Evolutionary conservation across 2,113 vertebrate species (phyloP).

Genomic region (Barnardius zonarius): DNA sequence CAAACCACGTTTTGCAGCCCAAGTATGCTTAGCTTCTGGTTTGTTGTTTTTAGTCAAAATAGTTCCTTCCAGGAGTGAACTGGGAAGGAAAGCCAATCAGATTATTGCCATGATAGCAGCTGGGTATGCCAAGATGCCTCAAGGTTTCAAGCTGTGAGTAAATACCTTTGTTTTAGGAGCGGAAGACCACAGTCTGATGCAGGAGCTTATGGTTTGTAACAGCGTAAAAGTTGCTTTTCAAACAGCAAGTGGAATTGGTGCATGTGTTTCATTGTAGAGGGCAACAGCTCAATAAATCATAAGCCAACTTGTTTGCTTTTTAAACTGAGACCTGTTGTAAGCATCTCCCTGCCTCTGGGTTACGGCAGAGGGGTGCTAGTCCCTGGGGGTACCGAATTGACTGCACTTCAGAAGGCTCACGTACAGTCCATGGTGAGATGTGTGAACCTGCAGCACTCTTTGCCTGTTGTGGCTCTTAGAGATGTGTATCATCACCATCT

Average conservation of each 20-base stretch:
- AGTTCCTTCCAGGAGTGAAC: slow-evolving; percentile 54
- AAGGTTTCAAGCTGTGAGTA: slow-evolving; percentile 53
- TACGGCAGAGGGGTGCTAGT: background rate
- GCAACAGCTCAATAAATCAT: background rate
- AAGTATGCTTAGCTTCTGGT: background rate
- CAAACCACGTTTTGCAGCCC: background rate
- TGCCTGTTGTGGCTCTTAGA: background rate
- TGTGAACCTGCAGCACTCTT: background rate
- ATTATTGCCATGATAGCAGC: slow-evolving; percentile 44
- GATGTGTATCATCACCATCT: background rate
- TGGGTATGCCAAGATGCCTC: slow-evolving; percentile 56
- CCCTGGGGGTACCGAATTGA: background rate
- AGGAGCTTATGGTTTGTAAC: background rate
- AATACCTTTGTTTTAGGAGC: slow-evolving; percentile 40
- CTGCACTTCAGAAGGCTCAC: background rate
- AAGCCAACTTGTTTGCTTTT: background rate
- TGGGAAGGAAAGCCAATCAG: slow-evolving; percentile 53
- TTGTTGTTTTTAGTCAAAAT: background rate
- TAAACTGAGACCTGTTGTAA: background rate
- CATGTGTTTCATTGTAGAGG: background rate
- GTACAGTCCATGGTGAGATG: background rate
- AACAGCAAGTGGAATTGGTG: background rate
- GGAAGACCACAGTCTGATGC: background rate
- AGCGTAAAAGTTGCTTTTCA: background rate
- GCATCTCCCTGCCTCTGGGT: background rate